A percentile compares a stretch with the other conserved stretches of the same genome.
phyloP scores from a whole-genome alignment of 2,797 vertebrate genomes.

The Hapalemur alaotrensis region DNA sequence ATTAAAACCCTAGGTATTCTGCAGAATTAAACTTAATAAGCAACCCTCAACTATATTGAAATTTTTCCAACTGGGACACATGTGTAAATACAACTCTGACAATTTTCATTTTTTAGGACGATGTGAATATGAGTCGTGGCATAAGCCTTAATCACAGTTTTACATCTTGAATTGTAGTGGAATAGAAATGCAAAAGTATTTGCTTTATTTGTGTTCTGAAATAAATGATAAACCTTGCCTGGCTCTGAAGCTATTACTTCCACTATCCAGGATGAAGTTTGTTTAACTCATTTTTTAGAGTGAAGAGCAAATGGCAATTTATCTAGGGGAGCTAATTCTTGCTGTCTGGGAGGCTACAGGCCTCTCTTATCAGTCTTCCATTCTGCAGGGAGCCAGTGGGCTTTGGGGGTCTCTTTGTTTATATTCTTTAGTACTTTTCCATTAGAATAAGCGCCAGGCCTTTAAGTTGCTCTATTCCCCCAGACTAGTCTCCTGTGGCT shows the following conservation, averaged over 20 bases:
- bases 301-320: conserved; percentile 61
- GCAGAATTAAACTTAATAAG: conserved; percentile 65
- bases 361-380: conserved; percentile 69
- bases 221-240: conserved; percentile 30
- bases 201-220: conserved; percentile 19
- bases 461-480: conserved; percentile 74
- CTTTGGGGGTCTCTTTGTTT: conserved; percentile 76
- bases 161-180: not conserved
- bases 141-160: conserved; percentile 36
- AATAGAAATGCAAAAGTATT: conserved; percentile 13
- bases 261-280: conserved; percentile 62
- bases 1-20: conserved; percentile 66
- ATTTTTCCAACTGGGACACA: conserved; percentile 54
- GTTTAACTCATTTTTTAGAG: conserved; percentile 6
- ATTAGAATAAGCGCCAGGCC: conserved; percentile 70
- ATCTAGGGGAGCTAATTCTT: conserved; percentile 63
- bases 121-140: not conserved
- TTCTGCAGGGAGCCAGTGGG: conserved; percentile 62
- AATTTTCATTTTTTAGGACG: conserved; percentile 45
- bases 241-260: conserved; percentile 44
- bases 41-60: conserved; percentile 56
- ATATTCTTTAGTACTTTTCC: conserved; percentile 75
- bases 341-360: conserved; percentile 49
- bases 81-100: conserved; percentile 62
- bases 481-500: conserved; percentile 61